phyloP scores from a whole-genome alignment of 2,113 vertebrate species.

The Tonatia bakeri region DNA sequence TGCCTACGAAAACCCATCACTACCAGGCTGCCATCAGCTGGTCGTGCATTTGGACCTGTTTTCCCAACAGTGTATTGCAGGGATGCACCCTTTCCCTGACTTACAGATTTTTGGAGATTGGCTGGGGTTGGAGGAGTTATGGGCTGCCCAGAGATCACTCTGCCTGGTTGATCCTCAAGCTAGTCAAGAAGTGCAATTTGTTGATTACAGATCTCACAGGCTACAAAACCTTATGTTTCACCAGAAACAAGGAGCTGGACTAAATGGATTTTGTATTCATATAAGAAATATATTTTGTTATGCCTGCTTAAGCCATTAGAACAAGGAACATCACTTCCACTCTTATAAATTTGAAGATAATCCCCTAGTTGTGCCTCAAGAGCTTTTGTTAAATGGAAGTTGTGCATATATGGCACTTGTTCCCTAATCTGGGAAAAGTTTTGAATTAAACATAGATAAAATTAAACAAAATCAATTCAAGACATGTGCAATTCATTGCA shows the following conservation, averaged over 20 bases:
- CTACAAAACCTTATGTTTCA: neutral
- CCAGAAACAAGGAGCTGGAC: neutral
- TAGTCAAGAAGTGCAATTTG: neutral
- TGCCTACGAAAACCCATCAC: neutral
- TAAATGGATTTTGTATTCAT: neutral
- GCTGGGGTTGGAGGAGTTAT: neutral
- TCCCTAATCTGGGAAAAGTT: conserved; percentile 19
- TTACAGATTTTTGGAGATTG: neutral
- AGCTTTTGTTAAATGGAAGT: conserved; percentile 36
- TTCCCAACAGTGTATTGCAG: neutral
- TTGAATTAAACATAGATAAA: conserved; percentile 51
- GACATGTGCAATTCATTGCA: conserved; percentile 30
- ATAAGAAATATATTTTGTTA: neutral
- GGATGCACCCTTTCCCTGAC: neutral
- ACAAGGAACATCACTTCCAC: neutral
- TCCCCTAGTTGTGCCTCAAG: conserved; percentile 35
- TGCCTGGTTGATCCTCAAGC: neutral
- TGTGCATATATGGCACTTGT: conserved; percentile 11
- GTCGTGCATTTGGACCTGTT: neutral
- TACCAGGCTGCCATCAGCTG: neutral
- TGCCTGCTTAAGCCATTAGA: neutral
- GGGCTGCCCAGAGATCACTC: neutral
- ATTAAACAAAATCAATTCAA: conserved; percentile 51
- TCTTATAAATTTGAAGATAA: neutral
- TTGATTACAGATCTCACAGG: neutral